Conservation (phyloP, 2,888 invertebrate species). For the Drosophila fulvimacula region DNA sequence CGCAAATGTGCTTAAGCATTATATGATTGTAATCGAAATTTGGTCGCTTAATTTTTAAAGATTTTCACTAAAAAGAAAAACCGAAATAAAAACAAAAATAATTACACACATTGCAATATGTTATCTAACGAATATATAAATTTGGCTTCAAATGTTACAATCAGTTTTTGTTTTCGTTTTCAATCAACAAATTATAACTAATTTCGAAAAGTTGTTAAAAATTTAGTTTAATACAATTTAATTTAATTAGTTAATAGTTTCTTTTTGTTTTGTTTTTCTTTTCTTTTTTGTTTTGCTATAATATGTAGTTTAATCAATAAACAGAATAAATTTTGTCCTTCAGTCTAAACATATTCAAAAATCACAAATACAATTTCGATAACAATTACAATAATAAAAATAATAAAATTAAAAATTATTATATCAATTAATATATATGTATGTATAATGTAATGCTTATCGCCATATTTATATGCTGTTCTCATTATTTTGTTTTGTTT, state of each 20-base stretch:
- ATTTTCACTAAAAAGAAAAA: conserved; percentile 54
- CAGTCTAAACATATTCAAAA: conserved; percentile 80
- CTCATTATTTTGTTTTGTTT: conserved; percentile 18
- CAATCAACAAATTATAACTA: conserved; percentile 54
- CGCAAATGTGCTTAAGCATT: conserved; percentile 78
- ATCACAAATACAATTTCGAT: conserved; percentile 80
- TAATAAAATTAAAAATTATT: conserved; percentile 70
- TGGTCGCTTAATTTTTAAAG: conserved; percentile 51
- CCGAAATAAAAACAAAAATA: conserved; percentile 17
- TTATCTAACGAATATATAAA: conserved; percentile 53
- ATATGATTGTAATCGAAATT: conserved; percentile 67
- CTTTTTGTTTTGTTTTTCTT: background rate
- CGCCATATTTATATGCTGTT: conserved; percentile 45
- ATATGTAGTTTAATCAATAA: conserved; percentile 57
- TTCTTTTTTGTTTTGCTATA: conserved; percentile 1
- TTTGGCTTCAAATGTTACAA: conserved; percentile 60
- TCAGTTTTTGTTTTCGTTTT: conserved; percentile 41
- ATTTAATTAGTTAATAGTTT: conserved; percentile 65
- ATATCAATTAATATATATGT: conserved; percentile 56
- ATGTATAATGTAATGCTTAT: conserved; percentile 40
- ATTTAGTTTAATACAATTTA: conserved; percentile 67
- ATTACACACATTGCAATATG: conserved; percentile 27
- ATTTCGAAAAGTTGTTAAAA: conserved; percentile 58
- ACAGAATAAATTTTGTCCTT: conserved; percentile 77
- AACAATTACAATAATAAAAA: conserved; percentile 80